Percentiles rank a stretch among this genome's conserved stretches.
phyloP scores from a whole-genome alignment of 2,797 vertebrate genomes.

The Danio choprae region DNA sequence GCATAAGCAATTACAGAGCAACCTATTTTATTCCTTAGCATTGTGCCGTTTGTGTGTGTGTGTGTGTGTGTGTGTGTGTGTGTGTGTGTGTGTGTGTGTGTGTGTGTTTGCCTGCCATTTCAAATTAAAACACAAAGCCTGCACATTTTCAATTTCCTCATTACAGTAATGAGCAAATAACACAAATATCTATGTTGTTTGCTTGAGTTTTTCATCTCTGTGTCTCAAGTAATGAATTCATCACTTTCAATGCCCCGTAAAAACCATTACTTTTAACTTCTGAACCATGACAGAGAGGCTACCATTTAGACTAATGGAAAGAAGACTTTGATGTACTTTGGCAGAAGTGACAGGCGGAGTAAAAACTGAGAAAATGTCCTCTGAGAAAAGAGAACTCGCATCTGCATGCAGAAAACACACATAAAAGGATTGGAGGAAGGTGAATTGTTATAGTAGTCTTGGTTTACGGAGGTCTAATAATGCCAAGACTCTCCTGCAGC shows the following conservation, averaged over 20 bases:
- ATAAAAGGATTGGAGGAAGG: slow-evolving; percentile 7
- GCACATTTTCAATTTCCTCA: slow-evolving; percentile 66
- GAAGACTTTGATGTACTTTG: slow-evolving; percentile 65
- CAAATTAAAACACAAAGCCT: slow-evolving; percentile 53
- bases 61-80: neutral
- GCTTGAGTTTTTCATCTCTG: slow-evolving; percentile 65
- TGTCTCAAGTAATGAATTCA: slow-evolving; percentile 73
- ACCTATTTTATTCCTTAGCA: slow-evolving; percentile 7
- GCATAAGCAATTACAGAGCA: neutral
- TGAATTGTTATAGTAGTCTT: slow-evolving; percentile 4
- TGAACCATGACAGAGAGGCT: slow-evolving; percentile 72
- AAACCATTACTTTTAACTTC: slow-evolving; percentile 74
- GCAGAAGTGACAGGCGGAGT: slow-evolving; percentile 47
- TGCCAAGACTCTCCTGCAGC: neutral
- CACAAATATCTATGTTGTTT: slow-evolving; percentile 64
- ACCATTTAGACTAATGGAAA: slow-evolving; percentile 69
- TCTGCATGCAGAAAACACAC: slow-evolving; percentile 21
- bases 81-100: neutral
- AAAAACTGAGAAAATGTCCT: slow-evolving; percentile 50
- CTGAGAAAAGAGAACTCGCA: slow-evolving; percentile 39
- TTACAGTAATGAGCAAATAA: slow-evolving; percentile 63
- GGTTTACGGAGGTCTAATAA: slow-evolving; percentile 16
- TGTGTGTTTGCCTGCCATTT: slow-evolving; percentile 21
- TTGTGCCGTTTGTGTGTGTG: neutral
- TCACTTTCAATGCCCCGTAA: slow-evolving; percentile 64